Base-by-base conservation (phyloP, 2,113 vertebrate genomes). In the Lipophrys pholis region DNA sequence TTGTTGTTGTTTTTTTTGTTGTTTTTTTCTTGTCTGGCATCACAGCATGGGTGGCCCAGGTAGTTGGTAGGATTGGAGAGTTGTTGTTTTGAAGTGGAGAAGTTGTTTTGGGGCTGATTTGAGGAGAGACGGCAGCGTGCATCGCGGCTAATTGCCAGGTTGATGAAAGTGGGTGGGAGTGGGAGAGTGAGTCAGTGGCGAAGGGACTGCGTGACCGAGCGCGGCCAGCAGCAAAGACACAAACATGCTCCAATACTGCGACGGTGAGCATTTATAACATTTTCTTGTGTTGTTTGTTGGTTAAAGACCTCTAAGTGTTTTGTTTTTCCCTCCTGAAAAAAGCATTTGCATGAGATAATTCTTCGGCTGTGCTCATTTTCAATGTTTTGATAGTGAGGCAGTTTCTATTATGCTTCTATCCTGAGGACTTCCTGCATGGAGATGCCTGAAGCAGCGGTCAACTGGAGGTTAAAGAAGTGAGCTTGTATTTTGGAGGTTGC, bases 121-220 rank as follows among this genome's bases (percentile, higher is more conserved):
- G 75, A 41, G 61, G 56, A 38, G 75, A 30, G 80, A 14, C 14
- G 7, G 69, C 60, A n/a, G 53, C 8, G 10, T 35, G 30, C 52
- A 45, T 69, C 54, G 0, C 35, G 30, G 60, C 53, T 84, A 71
- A 82, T 80, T 73, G 73, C 59, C 56, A 43, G 66, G 67, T 84
- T 78, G 70, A 72, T 76, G 73, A 49, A 73, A 76, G 68, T 64
- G 60, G 49, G 76, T 60, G 55, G 55, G 79, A 78, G 70, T 73
- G 0, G 0, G 8, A 6, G 30, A 53, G 63, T 70, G 72, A 78
- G 65, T 77, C 80, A 81, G 6, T 36, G 59, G 16, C 60, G 60
- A 69, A 78, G 70, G 69, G 59, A 80, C 68, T 39, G 60, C 48
- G 6, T 77, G 74, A 67, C 64, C 42, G n/a, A 53, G 53, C 63